These are phyloP conservation scores for Diorhabda sublineata DNA, from an alignment of 1,140 invertebrate species.

Conservation along the genomic window DNA sequence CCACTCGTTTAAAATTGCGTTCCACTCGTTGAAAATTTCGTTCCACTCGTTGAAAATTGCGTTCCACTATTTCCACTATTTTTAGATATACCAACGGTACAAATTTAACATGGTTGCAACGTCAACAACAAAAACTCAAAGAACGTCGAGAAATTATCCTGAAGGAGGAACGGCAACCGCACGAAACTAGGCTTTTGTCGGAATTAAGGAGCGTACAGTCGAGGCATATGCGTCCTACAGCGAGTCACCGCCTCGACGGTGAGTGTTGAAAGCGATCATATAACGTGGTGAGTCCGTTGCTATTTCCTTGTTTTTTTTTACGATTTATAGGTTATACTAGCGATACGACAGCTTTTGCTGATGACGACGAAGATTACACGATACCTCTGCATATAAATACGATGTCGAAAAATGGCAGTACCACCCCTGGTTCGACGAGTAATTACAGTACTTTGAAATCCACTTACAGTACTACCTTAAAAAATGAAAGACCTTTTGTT, in stretches of 20 bases:
- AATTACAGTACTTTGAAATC: conserved; percentile 30
- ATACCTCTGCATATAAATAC: conserved; percentile 65
- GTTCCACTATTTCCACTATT: background rate
- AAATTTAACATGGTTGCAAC: conserved; percentile 69
- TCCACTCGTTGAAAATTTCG: no score
- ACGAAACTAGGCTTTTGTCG: conserved; percentile 60
- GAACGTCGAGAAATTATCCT: conserved; percentile 62
- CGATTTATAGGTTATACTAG: conserved; percentile 58
- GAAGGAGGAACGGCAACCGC: conserved; percentile 64
- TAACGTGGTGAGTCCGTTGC: no score
- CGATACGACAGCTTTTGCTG: conserved; percentile 71
- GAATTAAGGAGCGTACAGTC: conserved; percentile 57
- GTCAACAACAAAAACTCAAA: conserved; percentile 72
- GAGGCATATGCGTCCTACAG: conserved; percentile 47
- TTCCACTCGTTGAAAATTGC: no score
- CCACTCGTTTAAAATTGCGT: no score
- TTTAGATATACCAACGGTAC: conserved; percentile 42
- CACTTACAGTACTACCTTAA: conserved; percentile 25
- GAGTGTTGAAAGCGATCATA: background rate
- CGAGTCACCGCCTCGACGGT: conserved; percentile 54
- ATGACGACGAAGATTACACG: conserved; percentile 64
- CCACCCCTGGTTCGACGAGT: conserved; percentile 25
- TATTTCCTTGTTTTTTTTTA: background rate
- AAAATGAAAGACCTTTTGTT: conserved; percentile 59
- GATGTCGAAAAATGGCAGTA: conserved; percentile 31